phyloP scores from a whole-genome alignment of 2,888 invertebrate genomes.

The Muscina levida region DNA sequence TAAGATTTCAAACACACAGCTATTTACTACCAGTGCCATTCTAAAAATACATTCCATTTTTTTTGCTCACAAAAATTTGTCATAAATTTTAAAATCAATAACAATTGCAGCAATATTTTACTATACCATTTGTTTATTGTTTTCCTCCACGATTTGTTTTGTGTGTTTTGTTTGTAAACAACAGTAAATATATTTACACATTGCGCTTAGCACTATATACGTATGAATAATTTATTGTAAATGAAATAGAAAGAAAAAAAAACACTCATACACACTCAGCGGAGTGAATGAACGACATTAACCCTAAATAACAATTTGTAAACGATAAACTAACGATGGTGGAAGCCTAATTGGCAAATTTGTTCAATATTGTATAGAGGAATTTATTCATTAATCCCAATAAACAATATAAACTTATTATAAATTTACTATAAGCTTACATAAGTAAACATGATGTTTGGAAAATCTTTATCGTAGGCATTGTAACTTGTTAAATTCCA shows the following conservation, averaged over 20 bases:
- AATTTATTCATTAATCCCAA: too few species aligned
- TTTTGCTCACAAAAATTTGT: slow-evolving; percentile 27
- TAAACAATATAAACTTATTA: too few species aligned
- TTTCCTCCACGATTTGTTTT: neutral
- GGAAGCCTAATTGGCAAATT: neutral
- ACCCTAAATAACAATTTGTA: slow-evolving; percentile 67
- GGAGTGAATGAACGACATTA: slow-evolving; percentile 74
- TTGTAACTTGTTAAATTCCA: too few species aligned
- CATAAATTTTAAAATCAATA: slow-evolving; percentile 54
- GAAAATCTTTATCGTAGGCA: too few species aligned
- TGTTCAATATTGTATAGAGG: slow-evolving; percentile 1
- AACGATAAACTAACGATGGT: neutral
- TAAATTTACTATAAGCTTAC: too few species aligned
- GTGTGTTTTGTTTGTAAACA: neutral
- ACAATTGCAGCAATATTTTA: slow-evolving; percentile 28
- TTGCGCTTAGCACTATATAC: too few species aligned
- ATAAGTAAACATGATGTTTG: too few species aligned
- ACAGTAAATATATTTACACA: neutral
- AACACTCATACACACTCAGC: too few species aligned
- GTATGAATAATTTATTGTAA: slow-evolving; percentile 57
- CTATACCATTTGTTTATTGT: neutral
- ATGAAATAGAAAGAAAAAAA: neutral
- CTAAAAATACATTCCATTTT: slow-evolving; percentile 46
- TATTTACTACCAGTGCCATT: slow-evolving; percentile 48
- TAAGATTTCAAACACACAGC: too few species aligned